These are phyloP conservation scores for Acrocephalus arundinaceus DNA, from an alignment of 2,113 vertebrate genomes.

Conservation along the genomic window DNA sequence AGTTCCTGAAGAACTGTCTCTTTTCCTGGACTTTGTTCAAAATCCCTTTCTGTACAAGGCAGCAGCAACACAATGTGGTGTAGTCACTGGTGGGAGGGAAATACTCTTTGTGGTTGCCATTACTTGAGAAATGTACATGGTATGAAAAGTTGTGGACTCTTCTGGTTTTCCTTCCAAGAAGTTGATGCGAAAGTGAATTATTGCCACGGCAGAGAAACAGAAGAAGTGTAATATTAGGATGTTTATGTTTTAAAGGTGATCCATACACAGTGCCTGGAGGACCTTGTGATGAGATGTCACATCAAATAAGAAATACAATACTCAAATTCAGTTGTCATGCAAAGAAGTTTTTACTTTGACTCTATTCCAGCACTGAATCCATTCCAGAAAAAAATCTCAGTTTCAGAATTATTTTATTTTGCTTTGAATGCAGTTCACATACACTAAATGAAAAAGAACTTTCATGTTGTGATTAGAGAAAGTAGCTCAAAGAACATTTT, in stretches of 20 bases:
- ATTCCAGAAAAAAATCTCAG: background rate
- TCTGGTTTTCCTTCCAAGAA: background rate
- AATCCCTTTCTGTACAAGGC: background rate
- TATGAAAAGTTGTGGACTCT: background rate
- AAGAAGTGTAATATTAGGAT: background rate
- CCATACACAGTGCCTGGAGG: background rate
- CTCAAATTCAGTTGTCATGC: slow-evolving; percentile 24
- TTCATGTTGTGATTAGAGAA: slow-evolving; percentile 37
- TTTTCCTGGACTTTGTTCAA: background rate
- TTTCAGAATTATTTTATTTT: slow-evolving; percentile 26
- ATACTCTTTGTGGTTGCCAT: background rate
- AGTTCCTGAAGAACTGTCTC: background rate
- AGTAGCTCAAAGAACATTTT: slow-evolving; percentile 45
- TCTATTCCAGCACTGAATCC: background rate
- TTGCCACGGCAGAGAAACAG: background rate
- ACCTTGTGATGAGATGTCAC: slow-evolving; percentile 21
- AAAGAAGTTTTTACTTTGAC: slow-evolving; percentile 22
- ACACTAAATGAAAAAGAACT: slow-evolving; percentile 18
- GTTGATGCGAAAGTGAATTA: background rate
- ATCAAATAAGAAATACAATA: slow-evolving; percentile 26
- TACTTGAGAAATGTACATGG: background rate
- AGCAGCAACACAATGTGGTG: background rate
- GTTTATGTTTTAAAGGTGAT: slow-evolving; percentile 32
- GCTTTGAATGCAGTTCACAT: slow-evolving; percentile 7
- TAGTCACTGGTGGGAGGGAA: background rate